Percentiles rank a stretch among this genome's conserved stretches.
phyloP scores from a whole-genome alignment of 2,888 invertebrate genomes.

The Tetanocera ferruginea region DNA sequence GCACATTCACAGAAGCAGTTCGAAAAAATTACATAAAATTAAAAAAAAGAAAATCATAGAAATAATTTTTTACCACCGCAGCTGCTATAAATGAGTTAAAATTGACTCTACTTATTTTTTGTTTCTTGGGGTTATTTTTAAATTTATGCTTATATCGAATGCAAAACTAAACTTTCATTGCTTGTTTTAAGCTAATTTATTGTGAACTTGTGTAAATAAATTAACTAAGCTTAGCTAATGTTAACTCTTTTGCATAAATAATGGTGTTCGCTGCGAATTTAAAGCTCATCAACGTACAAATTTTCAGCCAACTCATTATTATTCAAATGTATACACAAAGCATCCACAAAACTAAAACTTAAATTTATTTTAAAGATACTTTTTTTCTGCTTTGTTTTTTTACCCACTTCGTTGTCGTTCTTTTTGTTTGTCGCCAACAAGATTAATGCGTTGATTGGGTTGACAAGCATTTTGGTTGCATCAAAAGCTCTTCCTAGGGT shows the following conservation, averaged over 20 bases:
- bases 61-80: no score
- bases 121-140: not conserved
- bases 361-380: no score
- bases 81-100: not conserved
- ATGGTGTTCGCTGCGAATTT: not conserved
- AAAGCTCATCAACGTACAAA: not conserved
- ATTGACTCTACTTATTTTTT: not conserved
- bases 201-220: not conserved
- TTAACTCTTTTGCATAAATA: not conserved
- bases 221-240: not conserved
- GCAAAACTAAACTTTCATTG: not conserved
- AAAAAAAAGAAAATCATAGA: not conserved
- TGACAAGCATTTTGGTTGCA: no score
- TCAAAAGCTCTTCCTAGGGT: no score
- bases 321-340: conserved; percentile 27
- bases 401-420: no score
- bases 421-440: no score
- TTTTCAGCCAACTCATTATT: not conserved
- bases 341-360: not conserved
- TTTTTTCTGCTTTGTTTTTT: no score
- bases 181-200: not conserved
- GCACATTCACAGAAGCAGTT: not conserved
- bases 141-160: not conserved
- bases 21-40: not conserved
- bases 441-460: no score